Evolutionary conservation across 1,140 invertebrate genomes (phyloP), one percentile per base, ranked within the genome.

Genomic region (Teleopsis dalmanni): DNA sequence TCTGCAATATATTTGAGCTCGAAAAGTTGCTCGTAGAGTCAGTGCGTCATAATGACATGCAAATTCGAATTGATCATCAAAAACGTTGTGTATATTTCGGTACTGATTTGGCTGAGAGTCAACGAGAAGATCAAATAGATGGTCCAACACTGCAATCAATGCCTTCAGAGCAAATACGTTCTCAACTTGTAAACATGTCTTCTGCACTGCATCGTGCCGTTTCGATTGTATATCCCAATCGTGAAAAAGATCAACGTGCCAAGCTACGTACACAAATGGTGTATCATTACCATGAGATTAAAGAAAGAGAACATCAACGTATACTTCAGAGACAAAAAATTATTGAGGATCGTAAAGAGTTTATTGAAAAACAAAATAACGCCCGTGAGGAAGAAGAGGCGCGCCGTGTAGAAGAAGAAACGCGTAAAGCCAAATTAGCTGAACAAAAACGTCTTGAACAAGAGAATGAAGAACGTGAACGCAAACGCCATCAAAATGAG

Each of bases 261-360:
- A 88, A 88, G 19, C 58, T 89, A 9, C 80, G 88, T 33, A 60
- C 72, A 1, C 72, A 79, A 36, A 88, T 95, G 75, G 85, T 95
- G 11, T 79, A 81, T 44, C 81, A 86, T 56, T 97, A 98, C 67
- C 84, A 90, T 55, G 81, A 91, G 57, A 90, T 85, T 26, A 89
- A 90, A 60, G 78, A 83, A 52, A 83, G 83, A 29, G 92, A 97
- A 55, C 94, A 97, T 66, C 78, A 84, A 51, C 78, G 85, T 42
- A 90, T 97, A 52, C 73, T 98, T 40, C 84, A 87, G 58, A 78
- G 95, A 8, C 89, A 95, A 64, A 88, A 94, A 67, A 94, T 95
- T 54, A 98, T 98, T 64, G 93, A 97, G 72, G 88, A 95, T 57
- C 75, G 93, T 6, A 97, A 97, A 66, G 93, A 97, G 72, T 89